Base-by-base conservation (phyloP, 2,797 vertebrate species). In the Thamnophis elegans region DNA sequence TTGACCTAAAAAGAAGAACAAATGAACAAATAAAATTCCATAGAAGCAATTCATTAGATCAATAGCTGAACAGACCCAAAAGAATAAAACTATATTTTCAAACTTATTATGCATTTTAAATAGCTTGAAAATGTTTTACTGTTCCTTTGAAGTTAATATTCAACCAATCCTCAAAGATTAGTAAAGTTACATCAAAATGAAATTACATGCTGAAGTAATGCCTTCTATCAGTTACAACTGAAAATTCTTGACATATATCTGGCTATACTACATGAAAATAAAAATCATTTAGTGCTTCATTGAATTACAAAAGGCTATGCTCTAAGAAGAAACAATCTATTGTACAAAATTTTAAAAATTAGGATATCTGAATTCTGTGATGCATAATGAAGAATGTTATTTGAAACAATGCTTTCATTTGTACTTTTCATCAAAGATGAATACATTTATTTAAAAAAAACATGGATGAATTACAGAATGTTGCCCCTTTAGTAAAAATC, bases 1-100 rank as follows among this genome's bases (percentile, higher is more conserved):
- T 96, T 98, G 98, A 93, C 98, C 99, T 99, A 97, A 59, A 97
- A 97, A 91, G 94, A 92, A 92, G 14, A 36, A 13, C 4, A 28
- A 85, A 42, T 16, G 47, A 88, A 95, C 8, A 93, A 90, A 88
- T 85, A 28, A 60, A 90, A 20, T 92, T 87, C 89, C 58, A 47
- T 62, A 91, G 92, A 47, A n/a, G 58, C 0, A 51, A n/a, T 68
- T 87, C 55, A 32, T 78, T 59, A 94, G 26, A 90, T 91, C 94
- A 94, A 92, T 92, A 85, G 91, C 82, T 87, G 9, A 18, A 85
- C 0, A 91, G 14, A 56, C 85, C 89, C 47, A 95, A 92, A 68
- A 32, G 13, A 94, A 0, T 89, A 90, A 12, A 94, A 91, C 28
- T 59, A 93, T 92, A 93, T 91, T 89, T 87, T 1, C 89, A 47